Percentiles rank a stretch among this genome's conserved stretches.
phyloP scores from a whole-genome alignment of 2,797 vertebrate species.

The Pristis pectinata region DNA sequence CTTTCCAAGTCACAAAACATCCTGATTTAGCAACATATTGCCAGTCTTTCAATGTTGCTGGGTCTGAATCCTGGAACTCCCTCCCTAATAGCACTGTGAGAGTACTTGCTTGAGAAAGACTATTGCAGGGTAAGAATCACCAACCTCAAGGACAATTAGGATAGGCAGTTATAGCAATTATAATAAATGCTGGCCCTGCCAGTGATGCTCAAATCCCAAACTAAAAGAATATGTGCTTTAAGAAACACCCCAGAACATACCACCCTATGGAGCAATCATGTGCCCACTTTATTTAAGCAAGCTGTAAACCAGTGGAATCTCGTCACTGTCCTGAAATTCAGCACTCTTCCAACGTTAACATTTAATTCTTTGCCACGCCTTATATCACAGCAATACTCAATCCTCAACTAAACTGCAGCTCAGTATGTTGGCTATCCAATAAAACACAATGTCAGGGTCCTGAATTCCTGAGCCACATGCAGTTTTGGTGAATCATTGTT shows the following conservation, averaged over 20 bases:
- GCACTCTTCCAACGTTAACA: not conserved
- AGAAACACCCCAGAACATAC: not conserved
- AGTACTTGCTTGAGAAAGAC: too few species aligned
- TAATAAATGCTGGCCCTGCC: too few species aligned
- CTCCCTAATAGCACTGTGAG: too few species aligned
- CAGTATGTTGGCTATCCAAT: not conserved
- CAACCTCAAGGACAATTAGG: too few species aligned
- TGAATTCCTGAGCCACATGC: not conserved
- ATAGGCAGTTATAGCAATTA: too few species aligned
- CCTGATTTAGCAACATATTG: too few species aligned
- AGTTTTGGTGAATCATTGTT: not conserved
- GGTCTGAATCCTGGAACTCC: too few species aligned
- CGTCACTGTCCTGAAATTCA: not conserved
- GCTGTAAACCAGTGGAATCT: not conserved
- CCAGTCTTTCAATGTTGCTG: too few species aligned
- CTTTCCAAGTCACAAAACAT: too few species aligned
- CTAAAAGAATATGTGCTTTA: too few species aligned
- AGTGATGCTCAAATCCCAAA: too few species aligned
- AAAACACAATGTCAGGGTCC: not conserved
- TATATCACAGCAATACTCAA: not conserved
- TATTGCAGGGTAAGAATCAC: too few species aligned
- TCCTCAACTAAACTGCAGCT: not conserved
- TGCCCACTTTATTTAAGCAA: not conserved
- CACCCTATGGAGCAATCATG: not conserved
- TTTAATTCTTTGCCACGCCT: not conserved